Percentiles rank a stretch among this genome's conserved stretches.
These are phyloP conservation scores for Sylvilagus floridanus DNA, from an alignment of 2,797 vertebrate species.

Conservation along the genomic window DNA sequence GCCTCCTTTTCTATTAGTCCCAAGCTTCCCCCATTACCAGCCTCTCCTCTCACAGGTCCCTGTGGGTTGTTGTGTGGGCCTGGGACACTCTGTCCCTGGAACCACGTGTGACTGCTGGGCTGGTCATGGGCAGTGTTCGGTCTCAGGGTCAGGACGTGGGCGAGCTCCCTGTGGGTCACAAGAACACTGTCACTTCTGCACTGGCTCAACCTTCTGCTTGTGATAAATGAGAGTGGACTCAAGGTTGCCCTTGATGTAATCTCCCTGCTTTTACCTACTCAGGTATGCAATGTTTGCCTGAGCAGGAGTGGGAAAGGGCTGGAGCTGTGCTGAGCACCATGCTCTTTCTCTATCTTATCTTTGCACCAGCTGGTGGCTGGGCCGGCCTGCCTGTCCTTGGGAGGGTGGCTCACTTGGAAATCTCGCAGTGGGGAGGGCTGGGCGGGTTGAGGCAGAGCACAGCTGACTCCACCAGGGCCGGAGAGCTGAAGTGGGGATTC, in stretches of 20 bases:
- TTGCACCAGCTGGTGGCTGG: conserved; percentile 48
- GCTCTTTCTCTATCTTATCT: conserved; percentile 47
- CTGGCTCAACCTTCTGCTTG: conserved; percentile 26
- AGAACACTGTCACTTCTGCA: conserved; percentile 40
- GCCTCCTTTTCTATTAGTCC: not conserved
- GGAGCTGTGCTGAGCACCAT: not conserved
- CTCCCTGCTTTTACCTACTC: not conserved
- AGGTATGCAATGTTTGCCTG: not conserved
- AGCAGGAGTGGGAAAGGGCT: conserved; percentile 16
- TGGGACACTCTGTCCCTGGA: not conserved
- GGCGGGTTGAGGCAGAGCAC: conserved; percentile 13
- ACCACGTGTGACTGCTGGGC: not conserved
- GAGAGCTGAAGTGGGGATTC: not conserved
- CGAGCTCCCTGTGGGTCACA: not conserved
- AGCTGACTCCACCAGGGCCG: not conserved
- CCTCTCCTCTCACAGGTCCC: not conserved
- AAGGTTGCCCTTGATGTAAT: conserved; percentile 38
- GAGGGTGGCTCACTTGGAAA: not conserved
- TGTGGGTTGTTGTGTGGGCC: not conserved
- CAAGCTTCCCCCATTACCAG: not conserved
- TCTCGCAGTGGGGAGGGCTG: not conserved
- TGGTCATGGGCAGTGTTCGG: not conserved
- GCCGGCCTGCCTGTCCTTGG: conserved; percentile 17
- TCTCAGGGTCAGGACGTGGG: not conserved
- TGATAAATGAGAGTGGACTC: conserved; percentile 42